Percentiles rank a stretch among this genome's conserved stretches.
Evolutionary conservation across 2,888 invertebrate genomes (phyloP).

Genomic region (Hirtodrosophila cameraria): DNA sequence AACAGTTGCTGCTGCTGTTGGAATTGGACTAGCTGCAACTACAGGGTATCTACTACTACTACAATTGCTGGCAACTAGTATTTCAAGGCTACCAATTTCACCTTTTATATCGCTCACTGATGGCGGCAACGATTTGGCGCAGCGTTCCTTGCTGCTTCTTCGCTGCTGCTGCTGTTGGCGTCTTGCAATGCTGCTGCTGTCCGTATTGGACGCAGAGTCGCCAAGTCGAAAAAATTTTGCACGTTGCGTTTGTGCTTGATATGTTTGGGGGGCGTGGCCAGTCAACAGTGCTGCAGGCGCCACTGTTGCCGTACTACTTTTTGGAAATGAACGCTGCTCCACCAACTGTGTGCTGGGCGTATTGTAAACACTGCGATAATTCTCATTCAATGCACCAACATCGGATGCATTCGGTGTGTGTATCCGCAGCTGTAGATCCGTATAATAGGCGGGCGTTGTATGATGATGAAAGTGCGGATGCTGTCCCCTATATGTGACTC

Average conservation of each 20-base stretch:
- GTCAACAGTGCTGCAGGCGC: slow-evolving; percentile 62
- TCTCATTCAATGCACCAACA: slow-evolving; percentile 80
- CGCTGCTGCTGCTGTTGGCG: slow-evolving; percentile 18
- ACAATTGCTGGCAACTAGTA: slow-evolving; percentile 14
- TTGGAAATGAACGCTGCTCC: slow-evolving; percentile 81
- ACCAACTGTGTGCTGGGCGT: slow-evolving; percentile 82
- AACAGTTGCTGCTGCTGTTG: slow-evolving; percentile 24
- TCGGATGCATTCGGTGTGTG: slow-evolving; percentile 80
- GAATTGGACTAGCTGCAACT: slow-evolving; percentile 68
- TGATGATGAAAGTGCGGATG: slow-evolving; percentile 82
- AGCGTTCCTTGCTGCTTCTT: slow-evolving; percentile 62
- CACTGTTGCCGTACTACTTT: slow-evolving; percentile 73
- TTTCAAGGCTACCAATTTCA: slow-evolving; percentile 51
- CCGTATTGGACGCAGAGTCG: slow-evolving; percentile 60
- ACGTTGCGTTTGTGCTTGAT: slow-evolving; percentile 15
- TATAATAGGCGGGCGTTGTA: slow-evolving; percentile 82
- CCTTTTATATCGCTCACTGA: slow-evolving; percentile 79
- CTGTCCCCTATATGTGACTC: slow-evolving; percentile 79
- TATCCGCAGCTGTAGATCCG: slow-evolving; percentile 81
- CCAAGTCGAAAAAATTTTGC: slow-evolving; percentile 73
- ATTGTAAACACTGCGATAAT: slow-evolving; percentile 83
- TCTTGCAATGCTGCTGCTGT: slow-evolving; percentile 22
- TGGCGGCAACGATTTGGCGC: slow-evolving; percentile 71
- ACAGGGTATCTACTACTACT: slow-evolving; percentile 49
- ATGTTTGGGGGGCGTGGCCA: slow-evolving; percentile 12